phyloP scores from a whole-genome alignment of 2,888 invertebrate species.

The Apodemia hepburni region DNA sequence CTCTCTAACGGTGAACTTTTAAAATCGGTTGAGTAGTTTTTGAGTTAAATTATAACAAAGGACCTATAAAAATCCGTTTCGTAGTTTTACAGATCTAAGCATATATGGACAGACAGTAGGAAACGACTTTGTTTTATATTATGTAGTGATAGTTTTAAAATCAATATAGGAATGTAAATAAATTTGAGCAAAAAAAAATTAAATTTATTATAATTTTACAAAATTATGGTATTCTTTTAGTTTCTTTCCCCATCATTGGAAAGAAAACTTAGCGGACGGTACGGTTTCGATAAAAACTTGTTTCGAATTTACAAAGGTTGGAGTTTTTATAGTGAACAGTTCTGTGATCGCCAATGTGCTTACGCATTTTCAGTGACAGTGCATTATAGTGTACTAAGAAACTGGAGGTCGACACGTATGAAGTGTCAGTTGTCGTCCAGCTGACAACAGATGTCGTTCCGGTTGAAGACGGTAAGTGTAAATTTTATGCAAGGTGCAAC shows the following conservation, averaged over 20 bases:
- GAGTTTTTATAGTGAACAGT: conserved; percentile 25
- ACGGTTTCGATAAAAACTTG: not conserved
- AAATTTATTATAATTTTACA: not conserved
- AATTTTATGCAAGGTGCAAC: not conserved
- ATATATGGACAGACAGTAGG: no score
- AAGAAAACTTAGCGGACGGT: conserved; percentile 8
- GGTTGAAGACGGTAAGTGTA: conserved; percentile 66
- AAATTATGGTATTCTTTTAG: conserved; percentile 9
- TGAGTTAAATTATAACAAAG: no score
- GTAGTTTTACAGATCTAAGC: no score
- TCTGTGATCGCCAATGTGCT: conserved; percentile 22
- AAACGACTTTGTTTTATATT: no score
- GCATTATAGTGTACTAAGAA: conserved; percentile 40
- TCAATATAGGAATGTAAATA: no score
- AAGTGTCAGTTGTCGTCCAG: conserved; percentile 76
- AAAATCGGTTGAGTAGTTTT: no score
- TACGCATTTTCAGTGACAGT: conserved; percentile 21
- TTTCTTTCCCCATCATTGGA: not conserved
- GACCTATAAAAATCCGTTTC: no score
- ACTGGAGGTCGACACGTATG: conserved; percentile 78
- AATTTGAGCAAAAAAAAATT: no score
- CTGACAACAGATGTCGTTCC: conserved; percentile 79
- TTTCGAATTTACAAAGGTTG: conserved; percentile 22
- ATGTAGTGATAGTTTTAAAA: no score
- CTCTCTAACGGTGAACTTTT: no score